phyloP scores from a whole-genome alignment of 2,797 vertebrate species.

The Schizopygopsis pylzovi region DNA sequence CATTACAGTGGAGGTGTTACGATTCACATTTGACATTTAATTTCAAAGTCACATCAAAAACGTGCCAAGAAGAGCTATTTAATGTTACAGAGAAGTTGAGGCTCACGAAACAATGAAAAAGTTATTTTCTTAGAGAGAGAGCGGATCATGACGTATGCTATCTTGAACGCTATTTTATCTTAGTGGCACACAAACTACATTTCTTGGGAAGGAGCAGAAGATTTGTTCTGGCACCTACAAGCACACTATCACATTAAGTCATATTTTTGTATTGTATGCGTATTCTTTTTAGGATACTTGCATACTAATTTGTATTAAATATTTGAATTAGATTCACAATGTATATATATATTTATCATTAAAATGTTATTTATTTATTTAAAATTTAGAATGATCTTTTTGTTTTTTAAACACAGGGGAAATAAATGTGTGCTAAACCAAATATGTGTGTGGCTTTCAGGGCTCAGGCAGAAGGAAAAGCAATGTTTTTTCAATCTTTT shows the following conservation, averaged over 20 bases:
- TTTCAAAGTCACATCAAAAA: background rate
- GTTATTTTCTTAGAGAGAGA: background rate
- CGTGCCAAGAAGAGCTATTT: background rate
- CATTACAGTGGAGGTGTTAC: conserved; percentile 5
- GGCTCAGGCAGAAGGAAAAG: conserved; percentile 20
- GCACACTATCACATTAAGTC: background rate
- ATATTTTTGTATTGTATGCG: background rate
- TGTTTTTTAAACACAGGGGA: background rate
- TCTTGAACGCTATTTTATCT: background rate
- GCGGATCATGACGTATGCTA: background rate
- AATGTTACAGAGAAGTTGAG: background rate
- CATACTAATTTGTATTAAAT: background rate
- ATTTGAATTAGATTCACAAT: no score
- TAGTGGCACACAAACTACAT: background rate
- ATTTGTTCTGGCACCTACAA: background rate
- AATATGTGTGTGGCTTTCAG: background rate
- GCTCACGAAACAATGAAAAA: background rate
- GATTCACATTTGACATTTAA: conserved; percentile 1
- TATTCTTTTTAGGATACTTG: background rate
- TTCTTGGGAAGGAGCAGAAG: background rate
- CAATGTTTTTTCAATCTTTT: background rate
- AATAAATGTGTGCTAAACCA: background rate
- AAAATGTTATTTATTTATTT: no score
- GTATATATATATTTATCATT: no score
- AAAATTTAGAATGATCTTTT: background rate